Base-by-base conservation (phyloP, 2,113 vertebrate genomes). In the Hylia prasina region DNA sequence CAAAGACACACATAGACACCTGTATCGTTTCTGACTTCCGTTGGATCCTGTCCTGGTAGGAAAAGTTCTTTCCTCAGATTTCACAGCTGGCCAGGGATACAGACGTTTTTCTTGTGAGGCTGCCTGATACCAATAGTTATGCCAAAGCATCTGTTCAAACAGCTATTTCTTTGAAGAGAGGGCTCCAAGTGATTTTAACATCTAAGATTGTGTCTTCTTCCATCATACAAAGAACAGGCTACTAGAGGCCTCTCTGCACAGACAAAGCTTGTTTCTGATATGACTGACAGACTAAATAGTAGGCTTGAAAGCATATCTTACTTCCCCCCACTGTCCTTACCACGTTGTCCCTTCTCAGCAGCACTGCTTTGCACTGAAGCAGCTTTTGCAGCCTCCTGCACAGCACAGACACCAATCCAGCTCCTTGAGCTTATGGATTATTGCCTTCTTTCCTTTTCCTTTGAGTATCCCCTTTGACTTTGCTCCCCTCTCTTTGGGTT, bases 71-170 rank as follows among this genome's bases (percentile, higher is more conserved):
- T 80, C n/a, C 13, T 77, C 53, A 63, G 27, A 53, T 76, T 87
- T 68, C 33, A 40, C 22, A 58, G 15, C 30, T 61, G 56, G 40
- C 8, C 56, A 65, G 51, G 28, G 28, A 73, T 33, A 28, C 6
- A 51, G 6, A 12, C 0, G 2, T 42, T 57, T 87, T 88, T 65
- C 18, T 66, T 0, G 0, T 63, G 51, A 79, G 24, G 21, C 16
- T 82, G 18, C 6, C 33, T 60, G 53, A 53, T 30, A 68, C 25
- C 2, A 2, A 57, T 9, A 72, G 28, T 13, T 18, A 11, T 57
- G 10, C 21, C n/a, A 53, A 83, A 31, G 28, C 18, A 50, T 23
- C 47, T 57, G n/a, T 68, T 71, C 68, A 58, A 80, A 39, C 42
- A 90, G 4, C 7, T 72, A 5, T 47, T 54, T 69, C 44, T 50